phyloP scores from a whole-genome alignment of 2,888 invertebrate genomes.

The Synergus itoensis region DNA sequence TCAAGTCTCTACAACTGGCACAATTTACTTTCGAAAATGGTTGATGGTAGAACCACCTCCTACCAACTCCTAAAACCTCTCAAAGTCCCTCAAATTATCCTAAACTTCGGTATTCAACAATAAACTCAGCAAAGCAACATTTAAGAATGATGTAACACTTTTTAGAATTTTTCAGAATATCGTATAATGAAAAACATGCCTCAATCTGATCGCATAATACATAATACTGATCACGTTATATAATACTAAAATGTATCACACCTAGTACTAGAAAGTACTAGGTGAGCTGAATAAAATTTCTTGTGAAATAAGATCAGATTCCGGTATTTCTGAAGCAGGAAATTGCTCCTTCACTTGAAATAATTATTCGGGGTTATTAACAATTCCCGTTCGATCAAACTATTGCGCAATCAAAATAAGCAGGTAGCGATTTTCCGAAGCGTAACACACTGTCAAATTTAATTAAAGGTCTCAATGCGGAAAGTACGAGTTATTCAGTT shows the following conservation, averaged over 20 bases:
- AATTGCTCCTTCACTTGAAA: slow-evolving; percentile 1
- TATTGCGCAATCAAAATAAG: background rate
- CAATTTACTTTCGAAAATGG: slow-evolving; percentile 53
- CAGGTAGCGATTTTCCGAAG: background rate
- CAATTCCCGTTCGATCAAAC: background rate
- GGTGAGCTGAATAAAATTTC: background rate
- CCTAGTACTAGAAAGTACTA: background rate
- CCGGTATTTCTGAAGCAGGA: background rate
- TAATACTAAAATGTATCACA: background rate
- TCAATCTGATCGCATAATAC: background rate
- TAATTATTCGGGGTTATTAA: slow-evolving; percentile 3
- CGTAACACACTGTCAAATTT: slow-evolving; percentile 3
- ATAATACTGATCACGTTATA: background rate
- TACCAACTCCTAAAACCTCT: background rate
- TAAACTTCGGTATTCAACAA: background rate
- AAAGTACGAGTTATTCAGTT: background rate
- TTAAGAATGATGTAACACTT: too few relatives aligned
- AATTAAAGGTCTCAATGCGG: background rate
- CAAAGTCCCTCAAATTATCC: background rate
- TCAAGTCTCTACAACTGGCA: slow-evolving; percentile 48
- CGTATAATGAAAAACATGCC: background rate
- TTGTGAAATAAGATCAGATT: background rate
- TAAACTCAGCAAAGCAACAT: too few relatives aligned
- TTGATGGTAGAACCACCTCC: background rate
- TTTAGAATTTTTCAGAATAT: too few relatives aligned